Percentiles rank a stretch among this genome's conserved stretches.
These are phyloP conservation scores for Drosophila nr. medialis DNA, from an alignment of 2,888 invertebrate genomes.

Conservation along the genomic window DNA sequence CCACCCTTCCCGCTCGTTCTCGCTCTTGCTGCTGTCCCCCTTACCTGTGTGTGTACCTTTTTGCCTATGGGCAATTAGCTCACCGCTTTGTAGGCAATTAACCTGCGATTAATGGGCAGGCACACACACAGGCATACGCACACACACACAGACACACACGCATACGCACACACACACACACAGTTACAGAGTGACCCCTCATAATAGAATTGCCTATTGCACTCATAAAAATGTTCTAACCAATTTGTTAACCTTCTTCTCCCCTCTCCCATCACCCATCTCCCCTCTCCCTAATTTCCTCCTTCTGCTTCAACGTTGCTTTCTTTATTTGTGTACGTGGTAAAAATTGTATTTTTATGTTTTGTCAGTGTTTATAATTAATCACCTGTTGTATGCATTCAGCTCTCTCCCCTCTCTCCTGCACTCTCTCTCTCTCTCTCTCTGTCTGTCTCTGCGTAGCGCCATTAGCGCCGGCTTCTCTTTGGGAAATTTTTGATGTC, in stretches of 20 bases:
- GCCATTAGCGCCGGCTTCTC: conserved; percentile 78
- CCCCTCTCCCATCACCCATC: conserved; percentile 13
- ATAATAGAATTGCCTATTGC: conserved; percentile 43
- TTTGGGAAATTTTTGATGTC: conserved; percentile 68
- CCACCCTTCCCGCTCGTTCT: not conserved
- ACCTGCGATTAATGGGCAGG: conserved; percentile 74
- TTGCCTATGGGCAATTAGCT: conserved; percentile 69
- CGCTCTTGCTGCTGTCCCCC: conserved; percentile 1
- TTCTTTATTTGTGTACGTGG: conserved; percentile 62
- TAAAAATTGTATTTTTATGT: conserved; percentile 80
- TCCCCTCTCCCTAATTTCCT: not conserved
- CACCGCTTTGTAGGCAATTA: conserved; percentile 79
- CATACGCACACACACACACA: not conserved
- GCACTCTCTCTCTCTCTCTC: not conserved
- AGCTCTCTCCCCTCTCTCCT: conserved; percentile 7
- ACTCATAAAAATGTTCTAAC: conserved; percentile 71
- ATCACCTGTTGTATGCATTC: conserved; percentile 77
- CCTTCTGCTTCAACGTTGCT: conserved; percentile 5
- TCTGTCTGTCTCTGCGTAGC: conserved; percentile 42
- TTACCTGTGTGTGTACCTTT: conserved; percentile 43
- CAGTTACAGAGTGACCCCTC: conserved; percentile 37
- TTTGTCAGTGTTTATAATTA: conserved; percentile 82
- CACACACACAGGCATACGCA: conserved; percentile 31
- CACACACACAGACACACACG: conserved; percentile 36
- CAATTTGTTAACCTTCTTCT: conserved; percentile 63